Evolutionary conservation across 2,888 invertebrate species (phyloP).

Genomic region (Caenorhabditis sp.): DNA sequence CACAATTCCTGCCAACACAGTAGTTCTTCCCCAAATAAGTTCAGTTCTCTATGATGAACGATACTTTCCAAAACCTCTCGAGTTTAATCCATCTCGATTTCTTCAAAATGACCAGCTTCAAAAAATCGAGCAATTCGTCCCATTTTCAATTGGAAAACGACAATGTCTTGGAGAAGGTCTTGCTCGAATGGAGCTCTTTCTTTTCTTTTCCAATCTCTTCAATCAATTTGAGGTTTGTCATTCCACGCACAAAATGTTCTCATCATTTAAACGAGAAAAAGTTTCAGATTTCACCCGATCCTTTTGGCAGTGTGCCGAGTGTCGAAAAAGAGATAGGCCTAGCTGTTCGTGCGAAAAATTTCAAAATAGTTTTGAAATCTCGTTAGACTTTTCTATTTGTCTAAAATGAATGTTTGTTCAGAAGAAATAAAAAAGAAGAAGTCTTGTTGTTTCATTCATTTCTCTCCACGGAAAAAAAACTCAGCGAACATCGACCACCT

Average conservation of each 20-base stretch:
- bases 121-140: conserved; percentile 43
- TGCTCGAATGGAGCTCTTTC: conserved; percentile 44
- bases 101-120: conserved; percentile 24
- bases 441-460: neutral
- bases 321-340: conserved; percentile 26
- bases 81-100: conserved; percentile 38
- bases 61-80: conserved; percentile 40
- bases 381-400: neutral
- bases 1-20: conserved; percentile 33
- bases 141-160: conserved; percentile 52
- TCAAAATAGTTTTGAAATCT: conserved; percentile 19
- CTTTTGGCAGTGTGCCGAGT: conserved; percentile 10
- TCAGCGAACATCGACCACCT: too few relatives aligned
- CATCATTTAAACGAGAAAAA: too few relatives aligned
- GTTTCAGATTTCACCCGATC: conserved; percentile 12
- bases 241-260: too few relatives aligned
- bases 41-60: conserved; percentile 36
- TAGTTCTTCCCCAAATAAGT: conserved; percentile 45
- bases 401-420: neutral
- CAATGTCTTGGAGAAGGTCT: conserved; percentile 52
- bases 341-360: conserved; percentile 34
- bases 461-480: too few relatives aligned
- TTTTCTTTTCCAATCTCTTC: conserved; percentile 46
- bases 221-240: conserved; percentile 33
- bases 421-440: too few relatives aligned